Conservation (phyloP, 2,113 vertebrate species). For the Microcebus tavaratra region DNA sequence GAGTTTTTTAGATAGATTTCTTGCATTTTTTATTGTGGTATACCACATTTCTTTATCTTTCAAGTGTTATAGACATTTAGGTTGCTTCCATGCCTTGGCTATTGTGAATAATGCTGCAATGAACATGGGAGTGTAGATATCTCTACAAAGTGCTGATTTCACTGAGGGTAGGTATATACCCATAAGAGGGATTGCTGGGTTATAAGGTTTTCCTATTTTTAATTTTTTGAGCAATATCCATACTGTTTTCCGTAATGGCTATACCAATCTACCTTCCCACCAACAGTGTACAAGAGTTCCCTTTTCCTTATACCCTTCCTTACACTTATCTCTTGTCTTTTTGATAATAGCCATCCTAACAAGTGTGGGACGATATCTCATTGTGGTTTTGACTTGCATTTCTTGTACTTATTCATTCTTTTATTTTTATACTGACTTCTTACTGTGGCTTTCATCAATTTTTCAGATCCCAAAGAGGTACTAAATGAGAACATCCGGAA, state of each 20-base stretch:
- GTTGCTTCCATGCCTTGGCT: neutral
- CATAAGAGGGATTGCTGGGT: neutral
- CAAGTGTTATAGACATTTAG: neutral
- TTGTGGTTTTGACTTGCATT: neutral
- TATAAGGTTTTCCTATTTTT: neutral
- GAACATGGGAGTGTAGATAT: neutral
- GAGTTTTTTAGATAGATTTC: too few species aligned
- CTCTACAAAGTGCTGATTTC: neutral
- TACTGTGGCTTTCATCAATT: neutral
- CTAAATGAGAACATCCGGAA: neutral
- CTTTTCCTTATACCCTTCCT: neutral
- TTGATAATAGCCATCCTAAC: neutral
- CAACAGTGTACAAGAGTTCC: neutral
- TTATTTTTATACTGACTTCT: conserved; percentile 8
- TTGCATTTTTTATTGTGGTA: neutral
- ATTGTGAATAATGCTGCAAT: neutral
- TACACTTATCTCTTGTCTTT: neutral
- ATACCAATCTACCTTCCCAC: neutral
- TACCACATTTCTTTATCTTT: neutral
- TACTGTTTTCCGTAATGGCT: neutral
- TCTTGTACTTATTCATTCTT: neutral
- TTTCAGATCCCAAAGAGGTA: neutral
- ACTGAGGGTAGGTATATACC: neutral
- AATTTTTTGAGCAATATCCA: neutral
- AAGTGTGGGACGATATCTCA: neutral